Base-by-base conservation (phyloP, 1,140 invertebrate species). In the Agraylea sexmaculata region DNA sequence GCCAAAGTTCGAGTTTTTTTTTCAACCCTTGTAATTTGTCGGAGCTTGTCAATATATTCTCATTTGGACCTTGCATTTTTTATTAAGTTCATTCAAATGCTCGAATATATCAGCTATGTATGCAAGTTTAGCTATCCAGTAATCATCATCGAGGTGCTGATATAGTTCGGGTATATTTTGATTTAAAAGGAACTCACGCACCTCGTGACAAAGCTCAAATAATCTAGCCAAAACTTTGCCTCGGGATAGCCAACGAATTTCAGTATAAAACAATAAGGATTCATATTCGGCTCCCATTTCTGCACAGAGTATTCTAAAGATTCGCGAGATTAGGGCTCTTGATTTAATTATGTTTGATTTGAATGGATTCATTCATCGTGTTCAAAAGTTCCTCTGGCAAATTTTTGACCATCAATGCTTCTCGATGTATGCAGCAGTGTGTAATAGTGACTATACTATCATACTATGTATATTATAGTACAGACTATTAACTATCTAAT, bases 281-380 rank as follows among this genome's bases (percentile, higher is more conserved):
- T 53, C 49, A 49, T 60, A 53, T 49, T 54, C 37, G 39, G 50
- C 47, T 42, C 48, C 50, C 49, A 56, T 53, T 47, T 59, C 53
- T 50, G 52, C 51, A 53, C 54, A 58, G 31, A 58, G 37, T 45
- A 47, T 37, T 51, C 34, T 39, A 42, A 56, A 53, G 31, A 58
- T 49, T 52, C 49, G 45, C 38, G 43, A 51, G 49, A 53, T 49
- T 51, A 53, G 40, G 47, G 54, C 47, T 49, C 44, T 49, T 45
- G 49, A 47, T 53, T 57, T 57, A 45, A 59, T 56, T 47, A 50
- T 55, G 47, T 58, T 58, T 47, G 40, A 54, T 49, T 49, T 57
- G 50, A 40, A 40, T 44, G 42, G 33, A 45, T 45, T 45, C 36
- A 37, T 37, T 23, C 42, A 31, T 43, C 25, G 42, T 45, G 37